Evolutionary conservation across 2,113 vertebrate genomes (phyloP).

Genomic region (Cisticola juncidis): DNA sequence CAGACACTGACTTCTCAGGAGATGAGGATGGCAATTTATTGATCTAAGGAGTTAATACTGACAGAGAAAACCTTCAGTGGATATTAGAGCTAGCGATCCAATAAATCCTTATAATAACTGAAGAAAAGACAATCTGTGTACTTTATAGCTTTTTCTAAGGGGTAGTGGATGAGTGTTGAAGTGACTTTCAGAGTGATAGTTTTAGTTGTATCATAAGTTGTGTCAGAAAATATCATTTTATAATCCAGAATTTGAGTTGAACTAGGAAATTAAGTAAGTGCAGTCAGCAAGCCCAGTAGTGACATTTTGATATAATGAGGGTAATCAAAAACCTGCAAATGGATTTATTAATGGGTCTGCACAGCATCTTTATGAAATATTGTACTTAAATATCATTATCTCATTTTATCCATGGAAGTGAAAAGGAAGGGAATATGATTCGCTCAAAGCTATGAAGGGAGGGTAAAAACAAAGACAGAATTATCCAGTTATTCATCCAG

Average conservation of each 20-base stretch:
- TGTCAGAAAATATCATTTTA: not conserved
- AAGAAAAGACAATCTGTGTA: conserved; percentile 40
- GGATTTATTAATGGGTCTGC: conserved; percentile 3
- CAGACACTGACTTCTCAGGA: conserved; percentile 16
- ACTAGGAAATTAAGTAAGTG: not conserved
- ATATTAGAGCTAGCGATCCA: conserved; percentile 37
- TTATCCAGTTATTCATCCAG: not conserved
- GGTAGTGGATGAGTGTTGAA: not conserved
- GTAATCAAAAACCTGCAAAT: not conserved
- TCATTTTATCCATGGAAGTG: not conserved
- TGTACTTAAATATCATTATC: not conserved
- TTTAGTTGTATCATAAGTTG: not conserved
- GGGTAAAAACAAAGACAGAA: not conserved
- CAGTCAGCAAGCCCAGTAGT: not conserved
- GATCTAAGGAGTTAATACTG: conserved; percentile 47
- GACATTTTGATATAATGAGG: conserved; percentile 6
- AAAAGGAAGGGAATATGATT: not conserved
- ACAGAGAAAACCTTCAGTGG: conserved; percentile 36
- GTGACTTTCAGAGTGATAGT: conserved; percentile 3
- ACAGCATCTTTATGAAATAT: not conserved
- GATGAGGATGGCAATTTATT: conserved; percentile 46
- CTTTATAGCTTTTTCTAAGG: conserved; percentile 21
- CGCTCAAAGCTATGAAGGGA: not conserved
- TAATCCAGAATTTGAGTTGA: not conserved
- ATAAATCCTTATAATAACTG: conserved; percentile 55